Evolutionary conservation across 2,888 invertebrate genomes (phyloP).

Genomic region (Platycnemis pennipes): DNA sequence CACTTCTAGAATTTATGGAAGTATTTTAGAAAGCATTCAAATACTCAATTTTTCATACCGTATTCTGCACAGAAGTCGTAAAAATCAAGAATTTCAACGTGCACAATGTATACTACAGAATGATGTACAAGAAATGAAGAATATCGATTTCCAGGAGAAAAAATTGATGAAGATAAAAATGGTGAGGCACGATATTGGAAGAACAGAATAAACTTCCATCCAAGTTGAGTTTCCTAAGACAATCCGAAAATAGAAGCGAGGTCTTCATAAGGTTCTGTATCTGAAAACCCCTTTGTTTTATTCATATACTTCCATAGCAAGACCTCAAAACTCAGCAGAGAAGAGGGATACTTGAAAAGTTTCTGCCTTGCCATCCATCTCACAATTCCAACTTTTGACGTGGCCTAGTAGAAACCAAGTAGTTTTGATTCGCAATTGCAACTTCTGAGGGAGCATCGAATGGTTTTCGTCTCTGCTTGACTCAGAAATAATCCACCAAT

Average conservation of each 20-base stretch:
- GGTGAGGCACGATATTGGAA: neutral
- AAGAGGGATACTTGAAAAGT: slow-evolving; percentile 1
- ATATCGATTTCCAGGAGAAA: neutral
- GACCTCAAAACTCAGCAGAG: neutral
- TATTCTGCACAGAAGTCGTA: no score
- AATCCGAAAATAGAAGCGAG: neutral
- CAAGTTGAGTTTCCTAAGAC: neutral
- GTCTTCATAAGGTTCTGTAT: neutral
- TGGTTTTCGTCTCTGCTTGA: neutral
- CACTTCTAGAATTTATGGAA: no score
- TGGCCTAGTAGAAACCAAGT: neutral
- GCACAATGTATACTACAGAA: no score
- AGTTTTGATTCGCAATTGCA: neutral
- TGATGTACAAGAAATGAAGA: neutral
- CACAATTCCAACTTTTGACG: neutral
- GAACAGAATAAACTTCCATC: neutral
- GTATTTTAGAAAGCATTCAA: no score
- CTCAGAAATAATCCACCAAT: neutral
- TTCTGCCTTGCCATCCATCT: neutral
- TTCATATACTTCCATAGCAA: neutral
- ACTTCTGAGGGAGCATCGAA: neutral
- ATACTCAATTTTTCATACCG: no score
- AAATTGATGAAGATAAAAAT: neutral
- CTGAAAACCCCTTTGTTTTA: neutral
- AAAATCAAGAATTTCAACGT: no score